Evolutionary conservation across 2,113 vertebrate species (phyloP).

Genomic region (Platysteira castanea): DNA sequence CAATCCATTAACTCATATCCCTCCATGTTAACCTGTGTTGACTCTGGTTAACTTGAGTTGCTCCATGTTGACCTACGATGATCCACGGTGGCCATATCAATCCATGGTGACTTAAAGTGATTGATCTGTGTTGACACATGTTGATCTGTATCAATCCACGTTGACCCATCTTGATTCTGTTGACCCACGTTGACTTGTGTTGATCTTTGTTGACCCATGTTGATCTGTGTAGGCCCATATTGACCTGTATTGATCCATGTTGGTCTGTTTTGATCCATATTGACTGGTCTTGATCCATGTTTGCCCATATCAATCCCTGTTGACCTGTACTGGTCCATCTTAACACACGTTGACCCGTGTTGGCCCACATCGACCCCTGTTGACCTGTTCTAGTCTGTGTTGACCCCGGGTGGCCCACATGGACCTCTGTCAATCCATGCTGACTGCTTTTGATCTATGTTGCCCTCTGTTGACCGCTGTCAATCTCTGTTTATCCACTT

Average conservation of each 20-base stretch:
- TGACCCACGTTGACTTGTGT: neutral
- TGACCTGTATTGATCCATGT: neutral
- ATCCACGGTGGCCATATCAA: neutral
- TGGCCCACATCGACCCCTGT: too few relatives aligned
- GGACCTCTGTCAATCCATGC: too few relatives aligned
- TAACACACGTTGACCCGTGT: too few relatives aligned
- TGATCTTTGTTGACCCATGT: neutral
- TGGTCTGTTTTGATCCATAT: neutral
- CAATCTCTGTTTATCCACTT: accelerated
- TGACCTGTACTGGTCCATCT: too few relatives aligned
- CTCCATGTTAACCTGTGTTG: neutral
- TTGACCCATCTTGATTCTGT: neutral
- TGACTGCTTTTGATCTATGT: too few relatives aligned
- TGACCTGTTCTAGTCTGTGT: too few relatives aligned
- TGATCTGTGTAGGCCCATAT: accelerated
- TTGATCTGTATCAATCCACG: neutral
- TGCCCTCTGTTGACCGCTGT: neutral
- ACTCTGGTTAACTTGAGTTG: neutral
- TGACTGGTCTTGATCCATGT: neutral
- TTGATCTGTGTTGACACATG: too few relatives aligned
- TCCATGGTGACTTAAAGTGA: neutral
- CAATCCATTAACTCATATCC: neutral
- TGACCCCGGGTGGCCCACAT: too few relatives aligned
- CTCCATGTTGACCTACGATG: neutral
- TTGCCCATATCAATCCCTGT: too few relatives aligned